phyloP scores from a whole-genome alignment of 2,113 vertebrate genomes.

The Orycteropus afer region DNA sequence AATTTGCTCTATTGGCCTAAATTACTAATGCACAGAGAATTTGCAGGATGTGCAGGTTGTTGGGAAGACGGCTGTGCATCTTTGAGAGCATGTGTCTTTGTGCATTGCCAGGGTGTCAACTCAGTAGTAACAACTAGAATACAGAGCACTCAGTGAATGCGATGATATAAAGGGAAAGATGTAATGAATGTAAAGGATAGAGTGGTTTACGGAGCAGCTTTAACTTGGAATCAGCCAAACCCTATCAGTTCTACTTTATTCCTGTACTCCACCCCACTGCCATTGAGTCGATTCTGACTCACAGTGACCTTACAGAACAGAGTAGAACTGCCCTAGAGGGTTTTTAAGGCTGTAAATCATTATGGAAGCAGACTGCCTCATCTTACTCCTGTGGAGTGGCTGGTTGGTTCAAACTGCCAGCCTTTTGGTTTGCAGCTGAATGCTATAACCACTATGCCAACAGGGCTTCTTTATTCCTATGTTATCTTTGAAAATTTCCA shows the following conservation, averaged over 20 bases:
- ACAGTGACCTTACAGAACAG: too few species aligned
- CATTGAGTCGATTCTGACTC: too few species aligned
- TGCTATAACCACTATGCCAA: too few species aligned
- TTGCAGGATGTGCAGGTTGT: neutral
- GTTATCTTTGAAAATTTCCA: neutral
- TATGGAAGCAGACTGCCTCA: too few species aligned
- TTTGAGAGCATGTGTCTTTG: neutral
- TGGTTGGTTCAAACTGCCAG: too few species aligned
- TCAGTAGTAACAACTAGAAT: neutral
- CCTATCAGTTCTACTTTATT: neutral
- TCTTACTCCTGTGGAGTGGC: too few species aligned
- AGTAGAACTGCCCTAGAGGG: too few species aligned
- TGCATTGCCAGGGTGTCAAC: neutral
- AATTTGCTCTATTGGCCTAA: neutral
- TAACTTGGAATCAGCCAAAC: neutral
- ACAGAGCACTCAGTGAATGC: neutral
- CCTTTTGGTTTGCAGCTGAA: too few species aligned
- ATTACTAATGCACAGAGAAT: neutral
- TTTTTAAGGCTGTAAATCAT: too few species aligned
- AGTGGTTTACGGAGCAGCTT: neutral
- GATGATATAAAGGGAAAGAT: neutral
- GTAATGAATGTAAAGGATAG: neutral
- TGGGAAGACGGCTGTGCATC: neutral
- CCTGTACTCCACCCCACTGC: too few species aligned
- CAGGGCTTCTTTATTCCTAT: neutral